Base-by-base conservation (phyloP, 2,113 vertebrate species). In the Stomatorhinus ivindoensis region DNA sequence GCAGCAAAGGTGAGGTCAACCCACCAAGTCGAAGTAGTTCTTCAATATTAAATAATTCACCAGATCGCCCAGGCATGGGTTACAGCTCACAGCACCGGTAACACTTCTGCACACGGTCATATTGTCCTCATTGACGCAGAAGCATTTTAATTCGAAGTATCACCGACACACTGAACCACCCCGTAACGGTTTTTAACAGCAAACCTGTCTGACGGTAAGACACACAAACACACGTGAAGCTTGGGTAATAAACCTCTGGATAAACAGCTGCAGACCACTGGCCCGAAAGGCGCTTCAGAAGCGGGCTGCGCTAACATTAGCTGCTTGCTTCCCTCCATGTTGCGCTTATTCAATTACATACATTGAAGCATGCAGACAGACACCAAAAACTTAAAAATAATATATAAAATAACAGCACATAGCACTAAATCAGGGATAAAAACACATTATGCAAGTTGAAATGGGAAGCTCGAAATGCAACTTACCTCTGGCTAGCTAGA, bases 401-500 rank as follows among this genome's bases (percentile, higher is more conserved):
- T 11, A 69, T 31, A 31, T 69, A 31, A 4, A 31, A 61, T n/a
- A 69, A 69, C n/a, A 47, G 24, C 10, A 31, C 58, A 47, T 1
- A 27, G 15, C 61, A 73, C 65, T 7, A 21, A 35, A 61, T 6
- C 44, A 35, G 0, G 61, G 19, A 31, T 17, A 35, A 8, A 13
- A 21, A 50, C 27, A 69, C 44, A 19, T 21, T n/a, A 19, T n/a
- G n/a, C 46, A 73, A 35, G 47, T 24, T 44, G 13, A 11, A 44
- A 48, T 5, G 58, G 3, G 27, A 11, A 48, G 42, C 42, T 35
- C n/a, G 47, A 48, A 73, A 17, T 3, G 61, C 13, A 73, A 73
- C 87, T 88, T 73, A 88, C 87, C 87, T 76, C 44, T 39, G 47
- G 87, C 58, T 73, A 76, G 58, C 61, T 58, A 7, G 55, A 48